Evolutionary conservation across 2,888 invertebrate species (phyloP).

Genomic region (Lithophane ornitopus): DNA sequence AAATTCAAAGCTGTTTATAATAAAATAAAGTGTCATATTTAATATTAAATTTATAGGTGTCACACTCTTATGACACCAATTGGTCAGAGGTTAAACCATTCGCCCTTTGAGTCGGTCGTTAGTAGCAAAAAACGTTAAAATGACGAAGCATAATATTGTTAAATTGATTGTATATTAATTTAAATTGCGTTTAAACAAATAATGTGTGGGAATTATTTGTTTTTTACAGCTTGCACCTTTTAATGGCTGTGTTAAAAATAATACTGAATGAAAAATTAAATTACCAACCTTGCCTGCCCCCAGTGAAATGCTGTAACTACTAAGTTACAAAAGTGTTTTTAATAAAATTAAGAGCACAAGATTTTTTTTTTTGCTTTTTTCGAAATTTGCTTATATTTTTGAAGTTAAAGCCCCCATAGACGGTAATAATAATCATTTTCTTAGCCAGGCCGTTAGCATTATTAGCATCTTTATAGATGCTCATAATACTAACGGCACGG

Average conservation of each 20-base stretch:
- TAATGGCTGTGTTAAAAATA: background rate
- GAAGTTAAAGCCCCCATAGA: background rate
- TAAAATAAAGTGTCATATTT: slow-evolving; percentile 44
- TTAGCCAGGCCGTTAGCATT: background rate
- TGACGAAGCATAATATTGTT: slow-evolving; percentile 4
- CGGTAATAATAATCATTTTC: background rate
- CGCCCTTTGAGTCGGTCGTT: slow-evolving; percentile 32
- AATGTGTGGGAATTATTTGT: background rate
- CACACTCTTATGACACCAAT: slow-evolving; percentile 21
- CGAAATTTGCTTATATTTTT: background rate
- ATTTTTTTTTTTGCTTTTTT: background rate
- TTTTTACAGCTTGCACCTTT: background rate
- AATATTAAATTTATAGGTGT: slow-evolving; percentile 48
- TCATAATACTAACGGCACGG: too few relatives aligned
- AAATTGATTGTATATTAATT: slow-evolving; percentile 42
- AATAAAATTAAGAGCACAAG: background rate
- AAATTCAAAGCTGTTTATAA: slow-evolving; percentile 21
- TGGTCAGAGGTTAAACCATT: slow-evolving; percentile 51
- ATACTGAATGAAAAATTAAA: background rate
- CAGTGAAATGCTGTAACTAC: background rate
- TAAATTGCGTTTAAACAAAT: slow-evolving; percentile 21
- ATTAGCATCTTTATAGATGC: slow-evolving; percentile 1
- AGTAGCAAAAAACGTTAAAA: slow-evolving; percentile 40
- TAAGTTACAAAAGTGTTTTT: background rate
- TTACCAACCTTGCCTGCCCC: too few relatives aligned